Evolutionary conservation across 1,140 invertebrate species (phyloP).

Genomic region (Ostrea edulis): DNA sequence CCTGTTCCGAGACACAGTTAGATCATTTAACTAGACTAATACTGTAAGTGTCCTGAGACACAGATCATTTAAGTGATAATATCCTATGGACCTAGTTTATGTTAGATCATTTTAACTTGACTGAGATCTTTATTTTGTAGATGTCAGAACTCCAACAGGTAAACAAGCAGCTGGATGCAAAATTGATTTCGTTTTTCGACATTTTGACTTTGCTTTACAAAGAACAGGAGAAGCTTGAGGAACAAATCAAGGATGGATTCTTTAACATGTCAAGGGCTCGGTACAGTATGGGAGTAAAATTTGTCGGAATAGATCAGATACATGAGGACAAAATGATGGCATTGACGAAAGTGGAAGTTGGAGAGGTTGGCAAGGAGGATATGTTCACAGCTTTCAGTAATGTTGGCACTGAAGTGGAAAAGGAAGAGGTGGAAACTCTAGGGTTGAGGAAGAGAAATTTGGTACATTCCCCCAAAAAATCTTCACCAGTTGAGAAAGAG

Average conservation of each 20-base stretch:
- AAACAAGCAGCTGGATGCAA: constrained; percentile 58
- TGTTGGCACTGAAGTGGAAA: background rate
- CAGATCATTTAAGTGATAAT: too few relatives aligned
- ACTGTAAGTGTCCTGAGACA: too few relatives aligned
- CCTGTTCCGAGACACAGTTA: too few relatives aligned
- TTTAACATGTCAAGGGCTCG: constrained; percentile 67
- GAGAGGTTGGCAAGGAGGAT: constrained; percentile 27
- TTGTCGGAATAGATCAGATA: constrained; percentile 59
- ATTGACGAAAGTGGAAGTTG: constrained; percentile 44
- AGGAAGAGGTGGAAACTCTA: background rate
- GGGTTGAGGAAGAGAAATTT: constrained; percentile 59
- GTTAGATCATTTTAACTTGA: too few relatives aligned
- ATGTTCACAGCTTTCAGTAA: background rate
- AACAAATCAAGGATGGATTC: constrained; percentile 64
- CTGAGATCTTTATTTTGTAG: background rate
- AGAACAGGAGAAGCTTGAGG: constrained; percentile 56
- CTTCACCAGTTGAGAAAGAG: background rate
- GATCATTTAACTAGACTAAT: too few relatives aligned
- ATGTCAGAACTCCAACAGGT: constrained; percentile 54
- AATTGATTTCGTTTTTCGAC: constrained; percentile 60
- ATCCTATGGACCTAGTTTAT: too few relatives aligned
- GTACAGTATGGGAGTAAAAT: constrained; percentile 66
- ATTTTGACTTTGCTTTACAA: constrained; percentile 57
- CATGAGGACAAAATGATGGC: constrained; percentile 60
- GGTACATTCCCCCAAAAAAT: constrained; percentile 19